Conservation (phyloP, 92 coral and sea anemone species). For the Palythoa grandiflora region DNA sequence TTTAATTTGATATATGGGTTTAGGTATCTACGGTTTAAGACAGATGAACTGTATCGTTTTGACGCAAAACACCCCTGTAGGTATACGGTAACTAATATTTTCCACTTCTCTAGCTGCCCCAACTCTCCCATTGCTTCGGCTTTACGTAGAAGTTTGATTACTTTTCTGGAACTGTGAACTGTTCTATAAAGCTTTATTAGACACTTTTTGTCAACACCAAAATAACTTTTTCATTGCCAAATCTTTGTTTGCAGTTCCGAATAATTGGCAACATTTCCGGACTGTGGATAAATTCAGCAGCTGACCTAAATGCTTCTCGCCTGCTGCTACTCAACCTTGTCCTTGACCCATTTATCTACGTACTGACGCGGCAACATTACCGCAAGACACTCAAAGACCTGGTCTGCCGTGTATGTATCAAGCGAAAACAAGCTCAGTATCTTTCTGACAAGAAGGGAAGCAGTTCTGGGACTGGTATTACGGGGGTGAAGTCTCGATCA, state of each 20-base stretch:
- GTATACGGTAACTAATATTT: too few relatives aligned
- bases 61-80: too few relatives aligned
- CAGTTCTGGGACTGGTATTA: slow-evolving; percentile 25
- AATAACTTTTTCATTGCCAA: not conserved
- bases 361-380: slow-evolving; percentile 44
- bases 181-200: not conserved
- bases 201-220: not conserved
- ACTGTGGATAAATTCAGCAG: slow-evolving; percentile 36
- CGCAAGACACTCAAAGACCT: slow-evolving; percentile 34
- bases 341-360: slow-evolving; percentile 46
- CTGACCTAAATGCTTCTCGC: slow-evolving; percentile 39
- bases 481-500: slow-evolving; percentile 27
- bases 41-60: too few relatives aligned
- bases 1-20: too few relatives aligned
- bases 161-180: too few relatives aligned
- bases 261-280: slow-evolving; percentile 42
- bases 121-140: too few relatives aligned
- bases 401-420: slow-evolving; percentile 24
- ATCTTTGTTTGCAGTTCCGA: slow-evolving; percentile 17
- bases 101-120: too few relatives aligned
- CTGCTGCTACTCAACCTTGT: slow-evolving; percentile 44
- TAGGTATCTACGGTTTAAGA: too few relatives aligned
- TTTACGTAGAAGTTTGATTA: too few relatives aligned
- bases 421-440: not conserved
- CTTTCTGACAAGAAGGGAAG: slow-evolving; percentile 31